Evolutionary conservation across 2,113 vertebrate genomes (phyloP).

Genomic region (Microtus montanus): DNA sequence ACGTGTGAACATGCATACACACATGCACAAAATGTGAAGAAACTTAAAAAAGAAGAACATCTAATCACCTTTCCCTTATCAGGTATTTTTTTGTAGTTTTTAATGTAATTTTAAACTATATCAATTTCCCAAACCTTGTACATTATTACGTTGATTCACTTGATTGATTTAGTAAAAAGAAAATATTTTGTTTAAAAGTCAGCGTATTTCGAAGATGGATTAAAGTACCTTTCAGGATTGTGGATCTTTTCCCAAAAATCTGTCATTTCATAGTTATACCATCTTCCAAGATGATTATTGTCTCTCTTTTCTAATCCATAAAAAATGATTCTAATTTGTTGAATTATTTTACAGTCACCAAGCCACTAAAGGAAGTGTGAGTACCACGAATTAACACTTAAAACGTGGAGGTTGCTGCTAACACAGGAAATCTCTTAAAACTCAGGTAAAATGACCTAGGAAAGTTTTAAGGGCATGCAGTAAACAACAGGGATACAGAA

Average conservation of each 20-base stretch:
- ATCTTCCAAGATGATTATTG: fast-evolving
- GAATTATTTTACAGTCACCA: background rate
- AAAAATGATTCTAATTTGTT: background rate
- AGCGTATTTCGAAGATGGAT: background rate
- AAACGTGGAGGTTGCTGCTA: background rate
- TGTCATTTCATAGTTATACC: background rate
- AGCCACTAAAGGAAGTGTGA: background rate
- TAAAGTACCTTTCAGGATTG: background rate
- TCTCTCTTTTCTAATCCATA: background rate
- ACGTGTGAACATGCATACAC: background rate
- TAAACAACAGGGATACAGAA: background rate
- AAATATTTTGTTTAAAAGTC: background rate
- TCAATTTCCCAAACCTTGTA: background rate
- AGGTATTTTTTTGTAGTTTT: background rate
- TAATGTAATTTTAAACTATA: background rate
- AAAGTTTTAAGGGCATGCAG: background rate
- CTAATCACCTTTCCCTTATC: background rate
- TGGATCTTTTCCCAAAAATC: background rate
- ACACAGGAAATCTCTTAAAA: background rate
- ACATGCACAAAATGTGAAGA: background rate
- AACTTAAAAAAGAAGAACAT: background rate
- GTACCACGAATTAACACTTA: background rate
- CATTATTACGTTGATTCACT: background rate
- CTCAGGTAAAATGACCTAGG: background rate
- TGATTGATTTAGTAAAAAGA: background rate